Conservation (phyloP, 2,888 invertebrate species). For the Hydrotaea cyrtoneurina region DNA sequence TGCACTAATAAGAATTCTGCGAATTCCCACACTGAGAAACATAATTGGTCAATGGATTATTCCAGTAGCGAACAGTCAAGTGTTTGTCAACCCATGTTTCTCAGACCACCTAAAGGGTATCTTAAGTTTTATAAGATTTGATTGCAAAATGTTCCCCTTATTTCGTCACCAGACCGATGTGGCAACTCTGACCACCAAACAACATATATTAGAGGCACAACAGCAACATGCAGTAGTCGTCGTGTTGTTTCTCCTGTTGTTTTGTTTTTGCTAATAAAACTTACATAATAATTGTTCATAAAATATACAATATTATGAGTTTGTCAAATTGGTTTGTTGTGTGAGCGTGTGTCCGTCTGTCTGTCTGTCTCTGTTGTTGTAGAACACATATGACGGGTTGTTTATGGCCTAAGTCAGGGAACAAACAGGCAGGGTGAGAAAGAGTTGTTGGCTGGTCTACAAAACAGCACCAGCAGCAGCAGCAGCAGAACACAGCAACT, state of each 20-base stretch:
- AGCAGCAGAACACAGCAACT: too few species aligned
- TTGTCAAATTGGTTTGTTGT: slow-evolving; percentile 77
- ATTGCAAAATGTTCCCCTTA: too few species aligned
- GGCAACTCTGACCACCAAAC: not conserved
- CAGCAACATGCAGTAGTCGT: not conserved
- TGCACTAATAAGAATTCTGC: too few species aligned
- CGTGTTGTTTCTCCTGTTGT: slow-evolving; percentile 31
- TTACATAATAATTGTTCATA: slow-evolving; percentile 80
- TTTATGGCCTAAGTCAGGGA: slow-evolving; percentile 53
- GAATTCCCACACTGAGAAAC: too few species aligned
- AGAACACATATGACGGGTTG: slow-evolving; percentile 47
- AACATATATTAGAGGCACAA: slow-evolving; percentile 16
- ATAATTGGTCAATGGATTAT: too few species aligned
- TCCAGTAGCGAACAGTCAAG: too few species aligned
- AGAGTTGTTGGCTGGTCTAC: not conserved
- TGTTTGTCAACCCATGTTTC: too few species aligned
- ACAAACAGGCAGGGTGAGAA: not conserved
- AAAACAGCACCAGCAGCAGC: too few species aligned
- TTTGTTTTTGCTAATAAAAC: slow-evolving; percentile 75
- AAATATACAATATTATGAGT: slow-evolving; percentile 78
- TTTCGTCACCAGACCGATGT: too few species aligned
- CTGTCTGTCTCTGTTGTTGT: not conserved
- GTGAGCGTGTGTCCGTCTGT: too few species aligned
- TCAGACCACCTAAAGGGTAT: too few species aligned
- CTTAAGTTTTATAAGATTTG: too few species aligned